These are phyloP conservation scores for Tetrao urogallus DNA, from an alignment of 2,113 vertebrate species.

Conservation along the genomic window DNA sequence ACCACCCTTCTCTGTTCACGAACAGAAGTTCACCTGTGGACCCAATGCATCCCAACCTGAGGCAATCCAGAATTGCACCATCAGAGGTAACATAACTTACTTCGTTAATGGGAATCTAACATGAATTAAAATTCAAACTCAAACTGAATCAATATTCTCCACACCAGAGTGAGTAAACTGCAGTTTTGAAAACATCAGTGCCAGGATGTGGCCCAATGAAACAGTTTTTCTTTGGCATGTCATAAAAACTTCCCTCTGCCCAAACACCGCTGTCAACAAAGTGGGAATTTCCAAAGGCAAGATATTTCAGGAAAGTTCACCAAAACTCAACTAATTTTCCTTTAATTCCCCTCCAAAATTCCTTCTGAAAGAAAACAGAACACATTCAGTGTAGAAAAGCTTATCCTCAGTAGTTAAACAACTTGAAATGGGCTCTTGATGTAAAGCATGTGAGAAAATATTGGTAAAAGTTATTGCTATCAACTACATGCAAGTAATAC, in stretches of 20 bases:
- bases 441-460: not conserved
- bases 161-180: not conserved
- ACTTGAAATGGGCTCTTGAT: not conserved
- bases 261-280: not conserved
- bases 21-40: not conserved
- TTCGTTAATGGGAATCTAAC: not conserved
- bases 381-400: not conserved
- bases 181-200: not conserved
- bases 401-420: not conserved
- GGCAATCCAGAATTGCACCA: not conserved
- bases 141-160: not conserved
- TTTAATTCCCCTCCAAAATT: not conserved
- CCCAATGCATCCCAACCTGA: not conserved
- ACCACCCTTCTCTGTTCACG: too few species aligned
- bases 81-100: not conserved
- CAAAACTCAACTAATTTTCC: not conserved
- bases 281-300: not conserved
- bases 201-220: not conserved
- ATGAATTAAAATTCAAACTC: not conserved
- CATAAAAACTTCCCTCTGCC: not conserved
- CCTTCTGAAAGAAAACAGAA: not conserved
- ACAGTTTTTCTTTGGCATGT: rapidly evolving
- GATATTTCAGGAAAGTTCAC: not conserved
- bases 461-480: not conserved
- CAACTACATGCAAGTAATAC: not conserved